Evolutionary conservation across 2,797 vertebrate genomes (phyloP).

Genomic region (Dryobates pubescens): DNA sequence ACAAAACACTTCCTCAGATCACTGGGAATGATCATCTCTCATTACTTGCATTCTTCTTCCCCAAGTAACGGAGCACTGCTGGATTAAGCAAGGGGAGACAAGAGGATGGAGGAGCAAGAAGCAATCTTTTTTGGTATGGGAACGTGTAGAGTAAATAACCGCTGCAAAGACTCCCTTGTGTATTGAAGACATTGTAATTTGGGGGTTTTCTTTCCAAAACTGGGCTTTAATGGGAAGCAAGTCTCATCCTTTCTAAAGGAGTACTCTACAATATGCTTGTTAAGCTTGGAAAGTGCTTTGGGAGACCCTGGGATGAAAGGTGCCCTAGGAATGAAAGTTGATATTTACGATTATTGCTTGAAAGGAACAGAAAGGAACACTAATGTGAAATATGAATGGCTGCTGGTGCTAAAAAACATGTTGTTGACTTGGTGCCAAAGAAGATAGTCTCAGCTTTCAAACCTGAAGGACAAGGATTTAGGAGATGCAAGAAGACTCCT

Average conservation of each 20-base stretch:
- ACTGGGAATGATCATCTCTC: background rate
- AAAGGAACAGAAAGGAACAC: constrained; percentile 51
- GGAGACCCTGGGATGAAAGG: constrained; percentile 59
- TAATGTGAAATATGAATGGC: constrained; percentile 66
- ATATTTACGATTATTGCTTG: constrained; percentile 70
- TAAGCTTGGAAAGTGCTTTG: constrained; percentile 61
- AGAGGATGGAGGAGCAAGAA: background rate
- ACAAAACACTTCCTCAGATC: background rate
- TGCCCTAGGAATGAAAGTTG: constrained; percentile 57
- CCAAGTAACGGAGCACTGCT: background rate
- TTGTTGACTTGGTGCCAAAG: constrained; percentile 31
- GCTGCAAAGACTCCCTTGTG: constrained; percentile 29
- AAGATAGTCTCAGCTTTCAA: constrained; percentile 40
- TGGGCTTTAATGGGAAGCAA: constrained; percentile 55
- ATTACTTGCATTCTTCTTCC: background rate
- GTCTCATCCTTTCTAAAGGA: constrained; percentile 46
- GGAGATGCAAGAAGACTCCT: constrained; percentile 14
- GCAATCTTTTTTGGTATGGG: background rate
- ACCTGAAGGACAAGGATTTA: constrained; percentile 49
- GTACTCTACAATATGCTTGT: constrained; percentile 40
- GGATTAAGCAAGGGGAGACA: background rate
- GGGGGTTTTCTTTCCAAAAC: constrained; percentile 30
- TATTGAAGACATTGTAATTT: constrained; percentile 34
- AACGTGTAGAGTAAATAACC: constrained; percentile 51
- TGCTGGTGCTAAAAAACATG: constrained; percentile 38